Evolutionary conservation across 2,797 vertebrate genomes (phyloP).

Genomic region (Botia almorhae): DNA sequence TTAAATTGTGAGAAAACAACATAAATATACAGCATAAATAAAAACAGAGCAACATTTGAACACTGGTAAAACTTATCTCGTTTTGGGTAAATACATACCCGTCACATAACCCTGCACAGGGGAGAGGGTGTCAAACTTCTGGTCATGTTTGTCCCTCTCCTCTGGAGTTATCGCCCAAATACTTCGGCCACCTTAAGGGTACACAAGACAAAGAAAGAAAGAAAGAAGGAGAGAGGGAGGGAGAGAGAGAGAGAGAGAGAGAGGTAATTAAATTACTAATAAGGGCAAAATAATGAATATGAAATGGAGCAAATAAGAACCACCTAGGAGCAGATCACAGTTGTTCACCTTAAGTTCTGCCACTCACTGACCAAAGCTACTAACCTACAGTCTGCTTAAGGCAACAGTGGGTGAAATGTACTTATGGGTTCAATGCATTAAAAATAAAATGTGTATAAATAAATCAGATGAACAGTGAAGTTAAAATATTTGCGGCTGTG

Average conservation of each 20-base stretch:
- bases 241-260: too few relatives aligned
- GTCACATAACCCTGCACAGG: constrained; percentile 89
- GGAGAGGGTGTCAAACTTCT: constrained; percentile 91
- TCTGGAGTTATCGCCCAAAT: constrained; percentile 94
- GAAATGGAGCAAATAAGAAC: constrained; percentile 39
- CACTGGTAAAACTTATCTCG: neutral
- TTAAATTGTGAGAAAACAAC: neutral
- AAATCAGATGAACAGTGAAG: neutral
- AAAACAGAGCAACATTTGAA: too few relatives aligned
- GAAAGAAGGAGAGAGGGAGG: too few relatives aligned
- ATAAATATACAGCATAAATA: too few relatives aligned
- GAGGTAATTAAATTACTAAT: neutral
- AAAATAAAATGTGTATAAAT: neutral
- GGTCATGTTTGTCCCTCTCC: constrained; percentile 94
- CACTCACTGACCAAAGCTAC: neutral
- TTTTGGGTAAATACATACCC: constrained; percentile 82
- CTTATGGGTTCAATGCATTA: neutral
- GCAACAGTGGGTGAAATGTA: neutral
- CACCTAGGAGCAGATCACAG: neutral
- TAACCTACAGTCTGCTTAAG: neutral
- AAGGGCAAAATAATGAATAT: neutral
- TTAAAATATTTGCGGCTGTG: neutral
- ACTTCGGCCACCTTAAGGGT: constrained; percentile 82
- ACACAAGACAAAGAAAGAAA: constrained; percentile 46
- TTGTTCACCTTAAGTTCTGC: neutral